Base-by-base conservation (phyloP, 2,113 vertebrate species). In the Bombycilla garrulus region DNA sequence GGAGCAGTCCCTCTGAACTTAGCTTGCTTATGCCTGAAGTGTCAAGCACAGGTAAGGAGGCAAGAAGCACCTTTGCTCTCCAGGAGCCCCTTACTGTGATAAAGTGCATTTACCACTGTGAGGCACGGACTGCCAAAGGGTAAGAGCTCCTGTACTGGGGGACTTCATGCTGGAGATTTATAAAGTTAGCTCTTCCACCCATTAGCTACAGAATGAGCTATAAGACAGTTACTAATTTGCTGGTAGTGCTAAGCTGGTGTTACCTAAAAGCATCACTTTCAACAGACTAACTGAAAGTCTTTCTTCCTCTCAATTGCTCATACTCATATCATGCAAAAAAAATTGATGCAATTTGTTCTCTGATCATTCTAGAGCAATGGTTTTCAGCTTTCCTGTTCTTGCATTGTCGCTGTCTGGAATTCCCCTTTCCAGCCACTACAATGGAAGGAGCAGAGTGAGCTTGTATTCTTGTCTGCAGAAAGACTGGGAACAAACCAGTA, bases 51-150 rank as follows among this genome's bases (percentile, higher is more conserved):
- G 80, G 81, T 97, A 94, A 94, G 78, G 92, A 96, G 88, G 92
- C 91, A 81, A 81, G 86, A 74, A 92, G 83, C 91, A 95, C 96
- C 95, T 95, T 25, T 95, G 83, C 83, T 94, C 96, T 81, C 86
- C 80, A 47, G 78, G 60, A 94, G 80, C 82, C 3, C 11, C 90
- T 93, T 81, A 78, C 13, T 42, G 71, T 81, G 71, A 88, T 86
- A 82, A 91, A 91, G 57, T 76, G 24, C 83, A 71, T 94, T 92
- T 95, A 93, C 80, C 1, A 1, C 44, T 33, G 72, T 16, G 79
- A 92, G 66, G 74, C 81, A 65, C 1, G 1, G 90, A 24, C 79
- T 82, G 76, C 61, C 62, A 81, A 53, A 83, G 67, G 79, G 2
- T 77, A 53, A 80, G 60, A 88, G 44, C 35, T 51, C 42, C 40